A percentile compares a stretch with the other conserved stretches of the same genome.
These are phyloP conservation scores for Laothoe populi DNA, from an alignment of 2,888 invertebrate species.

Conservation along the genomic window DNA sequence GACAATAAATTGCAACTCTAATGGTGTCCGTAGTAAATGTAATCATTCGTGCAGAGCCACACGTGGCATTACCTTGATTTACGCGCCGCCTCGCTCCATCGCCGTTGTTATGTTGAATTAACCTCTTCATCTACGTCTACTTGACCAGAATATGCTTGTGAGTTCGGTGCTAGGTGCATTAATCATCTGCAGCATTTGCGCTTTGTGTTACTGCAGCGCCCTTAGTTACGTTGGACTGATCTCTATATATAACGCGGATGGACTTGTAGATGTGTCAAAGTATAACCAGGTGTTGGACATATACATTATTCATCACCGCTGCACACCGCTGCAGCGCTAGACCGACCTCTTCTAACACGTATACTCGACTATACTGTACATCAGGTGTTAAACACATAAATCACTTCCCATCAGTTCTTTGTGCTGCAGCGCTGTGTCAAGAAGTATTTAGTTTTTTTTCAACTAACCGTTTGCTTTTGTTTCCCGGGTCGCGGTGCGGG, in stretches of 20 bases:
- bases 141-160: background rate
- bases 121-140: background rate
- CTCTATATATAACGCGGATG: no score
- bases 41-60: background rate
- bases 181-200: slow-evolving; percentile 6
- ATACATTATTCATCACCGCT: no score
- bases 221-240: no score
- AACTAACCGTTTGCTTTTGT: slow-evolving; percentile 23
- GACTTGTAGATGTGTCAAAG: no score
- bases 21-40: background rate
- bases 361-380: background rate
- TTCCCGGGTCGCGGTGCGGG: slow-evolving; percentile 12
- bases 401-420: slow-evolving; percentile 12
- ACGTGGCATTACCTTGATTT: slow-evolving; percentile 9
- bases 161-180: background rate
- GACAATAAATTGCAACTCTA: background rate
- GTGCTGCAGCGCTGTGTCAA: background rate
- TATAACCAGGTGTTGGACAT: no score
- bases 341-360: background rate
- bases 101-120: background rate
- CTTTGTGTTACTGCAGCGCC: background rate
- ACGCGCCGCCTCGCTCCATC: background rate
- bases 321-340: background rate
- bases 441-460: slow-evolving; percentile 1
- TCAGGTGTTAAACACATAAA: slow-evolving; percentile 20